Evolutionary conservation across 2,113 vertebrate genomes (phyloP), one percentile per base, ranked within the genome.

Genomic region (Pituophis catenifer): DNA sequence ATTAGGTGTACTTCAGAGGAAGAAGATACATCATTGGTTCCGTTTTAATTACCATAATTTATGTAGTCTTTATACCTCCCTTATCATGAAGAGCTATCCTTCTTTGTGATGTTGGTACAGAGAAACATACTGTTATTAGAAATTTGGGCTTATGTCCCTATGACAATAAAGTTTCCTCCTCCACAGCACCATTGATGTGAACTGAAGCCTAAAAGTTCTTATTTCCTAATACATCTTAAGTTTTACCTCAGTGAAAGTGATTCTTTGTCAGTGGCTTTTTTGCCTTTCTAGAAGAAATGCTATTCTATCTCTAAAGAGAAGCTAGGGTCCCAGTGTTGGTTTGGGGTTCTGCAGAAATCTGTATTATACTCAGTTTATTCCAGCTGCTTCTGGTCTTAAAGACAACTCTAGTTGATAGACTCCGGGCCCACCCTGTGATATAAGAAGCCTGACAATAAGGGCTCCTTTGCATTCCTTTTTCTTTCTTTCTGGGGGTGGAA

Each of bases 261-360:
- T 94, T 95, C 89, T 8, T n/a, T 87, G 62, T 48, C 19, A 13
- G 8, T 7, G 86, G 90, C 12, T 92, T 93, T 8, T 26, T 24
- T 8, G 0, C 94, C 94, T 94, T 88, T 89, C 44, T 10, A 70
- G 57, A 53, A 12, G 8, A 21, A 13, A 89, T 48, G 10, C 8
- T 50, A 5, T 91, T 91, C 70, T 91, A 44, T 0, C 89, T 29
- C 91, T 90, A 29, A 48, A 87, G 58, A 50, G 29, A 93, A 91
- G 85, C 92, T 94, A 88, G 96, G 96, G 97, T 93, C 10, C 2
- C n/a, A 70, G 62, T 88, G 75, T 33, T 75, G 5, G 7, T 93
- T 95, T 12, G 85, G 89, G 12, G 58, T 86, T 26, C 89, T 95
- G 92, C 75, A 94, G 70, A 94, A n/a, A 90, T 9, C 91, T 81